Base-by-base conservation (phyloP, 2,888 invertebrate species). In the Omphaloscelis lunosa region DNA sequence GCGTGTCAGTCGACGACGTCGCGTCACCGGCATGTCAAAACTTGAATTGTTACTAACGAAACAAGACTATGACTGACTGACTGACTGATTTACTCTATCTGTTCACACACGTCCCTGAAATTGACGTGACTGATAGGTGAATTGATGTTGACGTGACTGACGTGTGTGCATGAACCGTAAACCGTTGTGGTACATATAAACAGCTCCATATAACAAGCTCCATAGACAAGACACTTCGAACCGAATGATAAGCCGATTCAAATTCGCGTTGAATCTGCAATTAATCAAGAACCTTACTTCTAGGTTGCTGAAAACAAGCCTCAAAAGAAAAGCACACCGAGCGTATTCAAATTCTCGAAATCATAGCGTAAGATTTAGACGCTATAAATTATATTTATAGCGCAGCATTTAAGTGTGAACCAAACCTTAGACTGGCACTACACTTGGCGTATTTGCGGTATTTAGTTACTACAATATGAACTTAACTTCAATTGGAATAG, bases 261-360 rank as follows among this genome's bases (percentile, higher is more conserved):
- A 56, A 56, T 12, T 56, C 12, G 56, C 56, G 15, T 27, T 2
- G 8, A 29, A 6, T n/a, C 23, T 34, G 9, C 23, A 11, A 34
- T 73, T 65, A 41, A 75, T 45, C 39, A 8, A n/a, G 4, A 11
- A 15, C 68, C 27, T 72, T 79, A 95, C 96, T 72, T 91, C 39
- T 65, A 97, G 97, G 97, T 97, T 29, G 96, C 97, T 20, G 97
- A 97, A 89, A 97, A 96, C 90, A 97, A 97, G 91, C 97, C 97
- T 17, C 97, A 97, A 81, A 97, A 97, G 93, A 97, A 97, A 90
- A 96, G 97, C 45, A 95, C 97, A 1, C 97, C 97, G 4, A 97
- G 97, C 73, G 97, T 97, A n/a, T 97, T 98, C 91, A 97, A 97
- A 90, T 97, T 97, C 88, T 97, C 97, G 84, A 97, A 97, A 94